phyloP scores from a whole-genome alignment of 2,888 invertebrate genomes.

The Tenthredo scrophulariae region DNA sequence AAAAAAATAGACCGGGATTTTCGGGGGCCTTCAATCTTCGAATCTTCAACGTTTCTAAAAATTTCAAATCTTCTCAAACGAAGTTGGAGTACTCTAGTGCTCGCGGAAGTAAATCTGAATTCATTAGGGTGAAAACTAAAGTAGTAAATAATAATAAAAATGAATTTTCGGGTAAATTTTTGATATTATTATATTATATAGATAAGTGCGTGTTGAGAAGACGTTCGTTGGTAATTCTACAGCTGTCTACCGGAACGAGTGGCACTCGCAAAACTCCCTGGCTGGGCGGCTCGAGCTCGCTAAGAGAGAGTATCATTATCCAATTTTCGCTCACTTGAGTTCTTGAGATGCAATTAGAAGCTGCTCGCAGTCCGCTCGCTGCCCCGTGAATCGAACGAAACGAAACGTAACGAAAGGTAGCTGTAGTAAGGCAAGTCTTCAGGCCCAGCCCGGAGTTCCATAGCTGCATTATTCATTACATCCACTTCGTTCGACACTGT shows the following conservation, averaged over 20 bases:
- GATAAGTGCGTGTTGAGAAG: conserved; percentile 12
- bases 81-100: too few relatives aligned
- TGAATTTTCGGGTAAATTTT: too few relatives aligned
- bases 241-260: conserved; percentile 36
- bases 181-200: background rate
- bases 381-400: conserved; percentile 48
- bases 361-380: conserved; percentile 47
- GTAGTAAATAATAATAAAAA: too few relatives aligned
- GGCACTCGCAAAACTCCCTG: background rate
- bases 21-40: too few relatives aligned
- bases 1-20: too few relatives aligned
- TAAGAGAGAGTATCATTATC: conserved; percentile 57
- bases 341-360: conserved; percentile 61
- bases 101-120: too few relatives aligned
- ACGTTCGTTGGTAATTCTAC: conserved; percentile 15
- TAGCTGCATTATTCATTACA: conserved; percentile 57
- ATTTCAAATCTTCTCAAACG: too few relatives aligned
- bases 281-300: background rate
- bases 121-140: too few relatives aligned
- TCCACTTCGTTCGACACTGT: conserved; percentile 49
- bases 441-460: background rate
- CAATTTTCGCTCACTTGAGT: conserved; percentile 62
- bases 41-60: too few relatives aligned
- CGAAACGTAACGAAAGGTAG: conserved; percentile 45
- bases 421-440: background rate